Evolutionary conservation across 1,140 invertebrate genomes (phyloP), one percentile per base, ranked within the genome.

Genomic region (Cydia amplana): DNA sequence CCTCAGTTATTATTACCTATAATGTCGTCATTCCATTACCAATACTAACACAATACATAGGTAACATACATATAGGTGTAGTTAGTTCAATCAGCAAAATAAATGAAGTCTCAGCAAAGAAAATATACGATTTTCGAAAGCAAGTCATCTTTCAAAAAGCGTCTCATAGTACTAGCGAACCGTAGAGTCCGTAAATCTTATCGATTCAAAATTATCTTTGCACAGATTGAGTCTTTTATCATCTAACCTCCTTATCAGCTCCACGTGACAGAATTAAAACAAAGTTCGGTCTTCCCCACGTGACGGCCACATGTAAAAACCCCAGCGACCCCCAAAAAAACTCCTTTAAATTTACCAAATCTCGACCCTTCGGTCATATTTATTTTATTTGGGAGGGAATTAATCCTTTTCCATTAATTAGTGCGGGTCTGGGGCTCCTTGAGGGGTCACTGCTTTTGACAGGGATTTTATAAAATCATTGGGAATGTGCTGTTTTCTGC

Each of bases 331-430:
- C 84, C 75, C 87, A 83, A 86, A 87, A 85, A 86, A 83, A 81
- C 80, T 60, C 55, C 55, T 60, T 60, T 60, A 60, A 60, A 60
- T 60, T 60, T 60, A 12, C 82, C 81, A 79, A 49, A 72, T 51
- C 55, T 60, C 55, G 46, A 63, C 77, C 86, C 90, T 85, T 88
- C 87, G 43, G 89, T 91, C 90, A 92, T 91, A 92, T 92, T 92
- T 92, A 92, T 92, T 92, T 92, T 91, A 92, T 92, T 92, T 92
- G 88, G 85, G 84, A 86, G 88, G 85, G 91, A 90, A 91, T 92
- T 91, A 92, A 92, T 92, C 90, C 90, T 91, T 92, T 92, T 91
- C 89, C 90, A 92, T 92, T 92, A 92, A 92, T 92, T 92, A 92
- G 89, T 90, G 90, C 88, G 87, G 87, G 89, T 82, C 85, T 83